Conservation (phyloP, 2,888 invertebrate genomes). For the Flabesymbios commensalis region DNA sequence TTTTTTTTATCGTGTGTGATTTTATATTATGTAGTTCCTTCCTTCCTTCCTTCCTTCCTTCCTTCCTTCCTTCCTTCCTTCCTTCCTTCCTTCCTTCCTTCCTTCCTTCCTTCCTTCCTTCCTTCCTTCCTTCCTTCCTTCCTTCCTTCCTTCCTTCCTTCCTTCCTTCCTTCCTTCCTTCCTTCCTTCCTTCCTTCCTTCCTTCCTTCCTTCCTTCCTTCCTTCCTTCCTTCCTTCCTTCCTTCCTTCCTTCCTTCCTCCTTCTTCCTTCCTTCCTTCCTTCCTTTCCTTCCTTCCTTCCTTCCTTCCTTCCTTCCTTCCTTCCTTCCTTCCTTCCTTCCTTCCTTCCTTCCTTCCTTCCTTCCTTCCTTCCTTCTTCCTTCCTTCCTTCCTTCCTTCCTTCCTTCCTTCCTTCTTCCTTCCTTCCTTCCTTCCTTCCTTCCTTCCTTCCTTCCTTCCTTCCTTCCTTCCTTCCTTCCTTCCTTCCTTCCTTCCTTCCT, state of each 20-base stretch:
- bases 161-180: slow-evolving; percentile 4
- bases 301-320: slow-evolving; percentile 1
- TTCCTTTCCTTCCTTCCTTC: background rate
- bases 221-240: slow-evolving; percentile 12
- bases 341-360: background rate
- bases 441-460: background rate
- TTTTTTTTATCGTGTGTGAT: too few species aligned
- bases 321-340: slow-evolving; percentile 10
- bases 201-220: slow-evolving; percentile 1
- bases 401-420: background rate
- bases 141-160: slow-evolving; percentile 2
- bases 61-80: slow-evolving; percentile 8
- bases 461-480: slow-evolving; percentile 11
- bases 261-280: too few species aligned
- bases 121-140: slow-evolving; percentile 12
- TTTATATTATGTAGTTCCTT: too few species aligned
- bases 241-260: slow-evolving; percentile 6
- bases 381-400: background rate
- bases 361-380: background rate
- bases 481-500: background rate
- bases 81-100: slow-evolving; percentile 5
- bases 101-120: background rate
- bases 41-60: slow-evolving; percentile 14
- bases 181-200: background rate
- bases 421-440: too few species aligned